Evolutionary conservation across 1,140 invertebrate genomes (phyloP).

Genomic region (Dendroctonus ponderosae): DNA sequence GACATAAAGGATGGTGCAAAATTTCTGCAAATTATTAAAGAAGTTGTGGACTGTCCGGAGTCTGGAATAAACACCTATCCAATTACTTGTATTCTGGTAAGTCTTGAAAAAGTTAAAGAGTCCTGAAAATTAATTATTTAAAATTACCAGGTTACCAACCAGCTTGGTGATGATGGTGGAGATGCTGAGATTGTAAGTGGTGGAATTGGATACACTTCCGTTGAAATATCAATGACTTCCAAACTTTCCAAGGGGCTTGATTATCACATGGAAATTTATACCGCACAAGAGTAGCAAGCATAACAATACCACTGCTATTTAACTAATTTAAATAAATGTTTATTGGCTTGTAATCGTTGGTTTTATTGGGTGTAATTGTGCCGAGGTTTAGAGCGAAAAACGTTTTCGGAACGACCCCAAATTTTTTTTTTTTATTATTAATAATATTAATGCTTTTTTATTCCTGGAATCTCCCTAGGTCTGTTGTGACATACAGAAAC

Average conservation of each 20-base stretch:
- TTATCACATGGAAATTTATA: background rate
- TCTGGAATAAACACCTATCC: background rate
- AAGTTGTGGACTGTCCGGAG: background rate
- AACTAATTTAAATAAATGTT: no score
- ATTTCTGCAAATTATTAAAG: background rate
- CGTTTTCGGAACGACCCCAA: no score
- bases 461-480: no score
- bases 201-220: background rate
- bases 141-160: background rate
- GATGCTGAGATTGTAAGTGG: background rate
- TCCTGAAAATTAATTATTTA: background rate
- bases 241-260: background rate
- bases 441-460: no score
- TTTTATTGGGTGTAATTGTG: no score
- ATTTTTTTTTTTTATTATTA: no score
- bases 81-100: background rate
- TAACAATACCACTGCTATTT: no score
- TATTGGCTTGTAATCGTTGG: no score
- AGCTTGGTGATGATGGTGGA: background rate
- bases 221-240: background rate
- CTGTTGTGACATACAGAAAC: no score
- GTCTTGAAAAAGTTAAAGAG: background rate
- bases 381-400: no score
- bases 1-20: background rate
- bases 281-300: background rate